Evolutionary conservation across 2,888 invertebrate genomes (phyloP), one percentile per base, ranked within the genome.

Genomic region (Entomobrya proxima): DNA sequence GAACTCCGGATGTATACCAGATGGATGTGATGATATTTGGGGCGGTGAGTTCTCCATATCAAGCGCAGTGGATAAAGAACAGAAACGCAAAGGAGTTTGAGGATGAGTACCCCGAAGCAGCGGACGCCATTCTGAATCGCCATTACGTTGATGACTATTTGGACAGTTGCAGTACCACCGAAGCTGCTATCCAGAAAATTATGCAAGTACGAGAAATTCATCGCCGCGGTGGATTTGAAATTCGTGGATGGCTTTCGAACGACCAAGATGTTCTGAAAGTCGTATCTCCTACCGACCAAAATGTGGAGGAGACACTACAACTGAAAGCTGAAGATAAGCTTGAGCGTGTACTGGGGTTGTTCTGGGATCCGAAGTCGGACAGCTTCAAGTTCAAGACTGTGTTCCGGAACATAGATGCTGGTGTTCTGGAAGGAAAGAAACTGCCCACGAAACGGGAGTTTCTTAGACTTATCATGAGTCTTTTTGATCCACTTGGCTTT

Each of bases 71-170:
- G 15, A 75, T 77, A 0, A 81, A 76, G 9, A 74, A 81, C 13
- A 32, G 35, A 15, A 77, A 77, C 32, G 85, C 82, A 0, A 18
- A 50, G 9, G 75, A 86, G 21, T 74, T 50, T 24, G 37, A 50
- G 0, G 37, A n/a, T 13, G 67, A 84, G 15, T 76, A 55, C 52
- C 86, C 88, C 0, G 50, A 40, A 5, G 78, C 85, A 1, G 15
- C n/a, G 0, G 58, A 50, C 6, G 79, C 74, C 6, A 79, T 85
- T 24, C 30, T 0, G 15, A 13, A 64, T 9, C 21, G 55, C 13
- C 52, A 74, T 47, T 86, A 86, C 27, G 61, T 86, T 1, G 86
- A 86, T 47, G 86, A 86, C 15, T 87, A 61, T 21, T 13, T 84
- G 2, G 74, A 55, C 18, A 24, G 64, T 7, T 18, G 21, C 7